phyloP scores from a whole-genome alignment of 2,888 invertebrate species.

The Onthophagus sagittarius region DNA sequence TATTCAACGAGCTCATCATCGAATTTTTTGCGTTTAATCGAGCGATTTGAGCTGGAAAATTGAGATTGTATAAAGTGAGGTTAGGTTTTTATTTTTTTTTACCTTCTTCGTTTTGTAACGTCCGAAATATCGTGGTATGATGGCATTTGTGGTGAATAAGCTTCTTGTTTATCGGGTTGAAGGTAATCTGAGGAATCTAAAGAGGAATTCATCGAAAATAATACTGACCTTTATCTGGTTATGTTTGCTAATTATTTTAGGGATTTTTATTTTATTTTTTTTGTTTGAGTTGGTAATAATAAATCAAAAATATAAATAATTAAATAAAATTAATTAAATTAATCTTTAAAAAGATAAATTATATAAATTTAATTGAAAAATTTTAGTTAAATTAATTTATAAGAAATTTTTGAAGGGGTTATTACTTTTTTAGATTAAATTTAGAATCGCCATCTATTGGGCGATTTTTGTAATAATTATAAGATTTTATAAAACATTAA shows the following conservation, averaged over 20 bases:
- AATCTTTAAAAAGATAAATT: too few species aligned
- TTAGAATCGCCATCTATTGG: too few species aligned
- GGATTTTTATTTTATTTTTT: neutral
- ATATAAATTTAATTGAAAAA: too few species aligned
- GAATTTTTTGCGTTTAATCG: slow-evolving; percentile 92
- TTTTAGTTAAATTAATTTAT: too few species aligned
- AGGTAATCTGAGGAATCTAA: slow-evolving; percentile 37
- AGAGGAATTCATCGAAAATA: slow-evolving; percentile 27
- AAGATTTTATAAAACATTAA: too few species aligned
- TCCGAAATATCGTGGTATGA: slow-evolving; percentile 39
- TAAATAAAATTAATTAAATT: too few species aligned
- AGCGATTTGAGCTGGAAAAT: slow-evolving; percentile 75
- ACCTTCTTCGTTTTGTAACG: slow-evolving; percentile 44
- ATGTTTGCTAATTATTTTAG: neutral
- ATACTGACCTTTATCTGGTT: neutral
- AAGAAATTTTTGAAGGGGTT: too few species aligned
- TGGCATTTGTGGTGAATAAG: slow-evolving; percentile 26
- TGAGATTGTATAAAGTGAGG: slow-evolving; percentile 3
- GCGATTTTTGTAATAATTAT: too few species aligned
- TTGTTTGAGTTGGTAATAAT: neutral
- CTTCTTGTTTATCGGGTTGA: slow-evolving; percentile 29
- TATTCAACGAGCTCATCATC: slow-evolving; percentile 97
- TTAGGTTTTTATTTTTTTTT: slow-evolving; percentile 1
- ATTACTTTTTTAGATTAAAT: too few species aligned
- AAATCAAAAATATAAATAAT: too few species aligned